A percentile compares a stretch with the other conserved stretches of the same genome.
phyloP scores from a whole-genome alignment of 2,113 vertebrate species.

The Gnathonemus longibarbis region DNA sequence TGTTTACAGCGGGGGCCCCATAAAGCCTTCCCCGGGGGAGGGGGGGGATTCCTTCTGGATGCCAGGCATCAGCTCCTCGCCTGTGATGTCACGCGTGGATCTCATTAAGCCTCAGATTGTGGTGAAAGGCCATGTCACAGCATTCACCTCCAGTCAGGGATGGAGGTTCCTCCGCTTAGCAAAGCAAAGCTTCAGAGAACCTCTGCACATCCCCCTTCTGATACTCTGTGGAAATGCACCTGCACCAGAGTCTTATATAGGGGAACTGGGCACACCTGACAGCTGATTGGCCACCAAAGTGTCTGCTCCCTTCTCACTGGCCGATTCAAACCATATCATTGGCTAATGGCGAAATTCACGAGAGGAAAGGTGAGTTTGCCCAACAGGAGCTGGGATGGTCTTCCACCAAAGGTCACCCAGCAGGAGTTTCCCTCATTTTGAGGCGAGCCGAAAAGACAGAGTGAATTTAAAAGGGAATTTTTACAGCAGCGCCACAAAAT shows the following conservation, averaged over 20 bases:
- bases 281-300: neutral
- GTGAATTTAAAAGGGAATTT: neutral
- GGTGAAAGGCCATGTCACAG: neutral
- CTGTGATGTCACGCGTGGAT: neutral
- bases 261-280: neutral
- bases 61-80: neutral
- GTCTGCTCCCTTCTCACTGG: neutral
- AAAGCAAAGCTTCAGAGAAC: neutral
- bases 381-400: neutral
- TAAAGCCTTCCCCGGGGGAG: conserved; percentile 32
- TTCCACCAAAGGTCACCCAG: neutral
- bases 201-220: neutral
- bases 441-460: neutral
- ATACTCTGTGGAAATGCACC: neutral
- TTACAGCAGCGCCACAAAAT: neutral
- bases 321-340: neutral
- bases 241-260: neutral
- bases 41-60: conserved; percentile 24
- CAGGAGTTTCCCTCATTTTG: neutral
- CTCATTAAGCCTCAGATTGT: neutral
- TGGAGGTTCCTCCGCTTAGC: neutral
- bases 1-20: conserved; percentile 28
- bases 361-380: neutral
- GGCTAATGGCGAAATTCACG: neutral
- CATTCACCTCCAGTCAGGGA: neutral